A percentile compares a stretch with the other conserved stretches of the same genome.
phyloP scores from a whole-genome alignment of 2,888 invertebrate genomes.

The Dasypolia templi region DNA sequence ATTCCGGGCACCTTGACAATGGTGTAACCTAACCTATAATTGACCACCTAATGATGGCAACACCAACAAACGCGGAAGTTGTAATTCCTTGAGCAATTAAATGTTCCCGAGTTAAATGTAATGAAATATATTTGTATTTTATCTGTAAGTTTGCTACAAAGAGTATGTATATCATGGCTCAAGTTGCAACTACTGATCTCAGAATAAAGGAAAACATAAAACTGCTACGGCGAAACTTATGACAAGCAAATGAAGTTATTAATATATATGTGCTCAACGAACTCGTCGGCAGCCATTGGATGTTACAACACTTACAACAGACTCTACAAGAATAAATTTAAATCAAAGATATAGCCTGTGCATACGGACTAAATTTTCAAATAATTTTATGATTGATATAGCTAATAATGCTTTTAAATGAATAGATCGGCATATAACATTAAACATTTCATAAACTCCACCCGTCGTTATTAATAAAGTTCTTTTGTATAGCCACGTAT shows the following conservation, averaged over 20 bases:
- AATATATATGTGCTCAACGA: constrained; percentile 49
- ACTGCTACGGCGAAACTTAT: constrained; percentile 46
- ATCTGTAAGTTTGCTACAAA: constrained; percentile 23
- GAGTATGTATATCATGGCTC: constrained; percentile 16
- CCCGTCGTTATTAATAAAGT: not conserved
- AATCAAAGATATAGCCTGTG: constrained; percentile 17
- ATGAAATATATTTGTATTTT: constrained; percentile 52
- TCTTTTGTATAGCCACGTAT: not conserved
- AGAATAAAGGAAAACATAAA: constrained; percentile 57
- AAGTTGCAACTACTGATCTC: constrained; percentile 19
- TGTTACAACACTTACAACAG: constrained; percentile 20
- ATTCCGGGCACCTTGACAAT: constrained; percentile 49
- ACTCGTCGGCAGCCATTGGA: constrained; percentile 33
- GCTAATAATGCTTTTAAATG: not conserved
- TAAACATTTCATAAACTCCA: constrained; percentile 14
- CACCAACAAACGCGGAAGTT: constrained; percentile 62
- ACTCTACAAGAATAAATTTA: constrained; percentile 3
- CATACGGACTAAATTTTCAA: constrained; percentile 1
- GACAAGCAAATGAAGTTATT: constrained; percentile 62
- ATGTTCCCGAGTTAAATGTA: constrained; percentile 40
- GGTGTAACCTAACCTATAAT: constrained; percentile 58
- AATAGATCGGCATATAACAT: constrained; percentile 11
- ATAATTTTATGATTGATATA: constrained; percentile 9
- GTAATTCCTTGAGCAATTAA: constrained; percentile 59
- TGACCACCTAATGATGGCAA: constrained; percentile 47